Evolutionary conservation across 2,113 vertebrate genomes (phyloP).

Genomic region (Pelvicachromis taeniatus): DNA sequence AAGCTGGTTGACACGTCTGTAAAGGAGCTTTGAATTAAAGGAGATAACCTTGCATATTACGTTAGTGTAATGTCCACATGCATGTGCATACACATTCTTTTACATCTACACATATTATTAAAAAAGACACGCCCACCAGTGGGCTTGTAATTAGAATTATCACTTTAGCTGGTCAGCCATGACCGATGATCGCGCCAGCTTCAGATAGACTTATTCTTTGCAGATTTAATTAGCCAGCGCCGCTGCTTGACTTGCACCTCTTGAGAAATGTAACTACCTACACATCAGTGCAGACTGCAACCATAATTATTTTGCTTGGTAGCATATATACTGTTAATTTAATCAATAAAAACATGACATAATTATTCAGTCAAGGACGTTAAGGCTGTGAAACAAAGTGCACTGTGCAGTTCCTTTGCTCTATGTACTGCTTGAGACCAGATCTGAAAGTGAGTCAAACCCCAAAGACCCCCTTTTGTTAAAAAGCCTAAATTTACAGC

Average conservation of each 20-base stretch:
- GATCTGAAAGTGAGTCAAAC: neutral
- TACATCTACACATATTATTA: neutral
- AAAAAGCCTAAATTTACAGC: neutral
- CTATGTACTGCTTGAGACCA: neutral
- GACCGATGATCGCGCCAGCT: neutral
- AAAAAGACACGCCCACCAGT: neutral
- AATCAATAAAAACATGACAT: neutral
- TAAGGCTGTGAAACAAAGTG: neutral
- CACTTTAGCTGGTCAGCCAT: neutral
- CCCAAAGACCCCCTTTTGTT: neutral
- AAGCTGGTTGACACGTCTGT: neutral
- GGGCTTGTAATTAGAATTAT: neutral
- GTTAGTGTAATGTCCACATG: neutral
- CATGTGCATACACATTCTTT: neutral
- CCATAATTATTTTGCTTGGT: neutral
- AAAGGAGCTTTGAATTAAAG: neutral
- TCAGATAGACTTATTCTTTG: neutral
- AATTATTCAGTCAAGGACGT: neutral
- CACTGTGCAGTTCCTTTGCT: neutral
- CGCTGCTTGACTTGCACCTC: neutral
- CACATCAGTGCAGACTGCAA: neutral
- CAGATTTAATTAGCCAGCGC: neutral
- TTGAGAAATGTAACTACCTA: neutral
- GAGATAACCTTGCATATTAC: constrained; percentile 30
- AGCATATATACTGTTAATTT: neutral